These are phyloP conservation scores for Notechis scutatus DNA, from an alignment of 2,113 vertebrate genomes.

Conservation along the genomic window DNA sequence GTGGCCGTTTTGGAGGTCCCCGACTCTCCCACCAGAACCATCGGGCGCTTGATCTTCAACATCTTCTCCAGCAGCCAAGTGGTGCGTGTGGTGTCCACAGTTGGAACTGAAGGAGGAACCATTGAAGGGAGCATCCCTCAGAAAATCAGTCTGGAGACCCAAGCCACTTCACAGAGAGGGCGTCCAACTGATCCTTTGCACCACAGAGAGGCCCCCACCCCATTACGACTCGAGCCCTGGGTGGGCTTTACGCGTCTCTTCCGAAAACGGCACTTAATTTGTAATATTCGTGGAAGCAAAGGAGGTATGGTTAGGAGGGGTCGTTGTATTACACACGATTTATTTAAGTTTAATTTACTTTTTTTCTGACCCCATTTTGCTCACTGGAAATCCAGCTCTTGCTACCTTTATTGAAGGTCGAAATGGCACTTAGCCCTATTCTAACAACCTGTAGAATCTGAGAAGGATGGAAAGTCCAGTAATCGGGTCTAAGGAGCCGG, in stretches of 20 bases:
- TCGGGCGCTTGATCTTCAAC: constrained; percentile 83
- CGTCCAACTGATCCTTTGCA: too few relatives aligned
- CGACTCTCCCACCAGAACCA: constrained; percentile 91
- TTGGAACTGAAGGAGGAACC: constrained; percentile 78
- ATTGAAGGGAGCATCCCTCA: neutral
- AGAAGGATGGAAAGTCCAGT: neutral
- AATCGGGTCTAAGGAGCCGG: too few relatives aligned
- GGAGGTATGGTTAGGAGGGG: neutral
- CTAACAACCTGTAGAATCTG: neutral
- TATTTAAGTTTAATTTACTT: neutral
- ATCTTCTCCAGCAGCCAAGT: constrained; percentile 90
- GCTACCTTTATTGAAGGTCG: neutral
- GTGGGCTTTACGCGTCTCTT: neutral
- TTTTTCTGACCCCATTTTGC: neutral
- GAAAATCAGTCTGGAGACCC: too few relatives aligned
- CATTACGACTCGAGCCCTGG: neutral
- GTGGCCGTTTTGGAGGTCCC: constrained; percentile 97
- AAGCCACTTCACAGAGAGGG: neutral
- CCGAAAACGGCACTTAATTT: neutral
- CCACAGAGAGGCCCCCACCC: neutral
- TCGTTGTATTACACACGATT: neutral
- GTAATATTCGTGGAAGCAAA: neutral
- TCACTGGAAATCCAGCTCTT: neutral
- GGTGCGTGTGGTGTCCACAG: constrained; percentile 85
- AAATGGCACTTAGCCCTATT: neutral